These are phyloP conservation scores for Eurystomus glaucurus DNA, from an alignment of 2,797 vertebrate genomes.

Conservation along the genomic window DNA sequence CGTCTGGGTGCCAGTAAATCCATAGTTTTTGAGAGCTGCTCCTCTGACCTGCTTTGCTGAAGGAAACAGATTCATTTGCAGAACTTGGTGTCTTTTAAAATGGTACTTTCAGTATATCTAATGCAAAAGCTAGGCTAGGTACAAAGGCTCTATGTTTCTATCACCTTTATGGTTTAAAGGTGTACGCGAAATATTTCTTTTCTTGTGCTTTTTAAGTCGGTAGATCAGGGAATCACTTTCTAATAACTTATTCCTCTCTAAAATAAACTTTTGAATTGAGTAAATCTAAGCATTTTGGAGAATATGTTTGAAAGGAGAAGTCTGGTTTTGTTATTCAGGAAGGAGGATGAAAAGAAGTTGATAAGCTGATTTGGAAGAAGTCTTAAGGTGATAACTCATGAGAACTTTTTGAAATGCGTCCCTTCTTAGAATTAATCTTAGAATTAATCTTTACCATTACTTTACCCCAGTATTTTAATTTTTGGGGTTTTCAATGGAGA, in stretches of 20 bases:
- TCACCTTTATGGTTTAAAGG: neutral
- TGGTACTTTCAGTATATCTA: neutral
- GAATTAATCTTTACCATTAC: neutral
- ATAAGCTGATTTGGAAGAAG: neutral
- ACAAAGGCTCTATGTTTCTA: neutral
- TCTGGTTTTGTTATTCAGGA: neutral
- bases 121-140: neutral
- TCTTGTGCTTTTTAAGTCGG: neutral
- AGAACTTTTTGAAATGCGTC: constrained; percentile 32
- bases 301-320: neutral
- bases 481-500: neutral
- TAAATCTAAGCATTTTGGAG: neutral
- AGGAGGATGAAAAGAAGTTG: neutral
- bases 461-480: neutral
- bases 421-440: neutral
- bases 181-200: neutral
- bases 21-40: neutral
- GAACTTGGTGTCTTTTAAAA: neutral
- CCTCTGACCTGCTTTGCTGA: neutral
- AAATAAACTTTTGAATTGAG: neutral
- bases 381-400: constrained; percentile 2
- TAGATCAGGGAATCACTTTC: neutral
- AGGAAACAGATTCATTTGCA: neutral
- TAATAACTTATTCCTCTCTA: neutral
- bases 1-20: neutral